Evolutionary conservation across 2,113 vertebrate species (phyloP).

Genomic region (Todiramphus chloris): DNA sequence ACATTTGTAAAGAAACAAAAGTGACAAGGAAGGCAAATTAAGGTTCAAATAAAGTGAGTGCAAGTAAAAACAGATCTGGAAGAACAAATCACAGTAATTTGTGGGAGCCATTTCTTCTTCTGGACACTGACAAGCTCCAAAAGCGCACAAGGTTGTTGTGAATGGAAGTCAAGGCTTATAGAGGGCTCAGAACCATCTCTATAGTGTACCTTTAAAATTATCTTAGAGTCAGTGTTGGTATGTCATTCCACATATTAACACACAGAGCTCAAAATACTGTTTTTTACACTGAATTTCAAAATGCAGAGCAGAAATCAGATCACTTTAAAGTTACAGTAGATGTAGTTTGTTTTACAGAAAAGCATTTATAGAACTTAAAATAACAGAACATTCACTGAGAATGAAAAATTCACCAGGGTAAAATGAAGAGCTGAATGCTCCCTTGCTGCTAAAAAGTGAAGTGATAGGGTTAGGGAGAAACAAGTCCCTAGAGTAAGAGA

Average conservation of each 20-base stretch:
- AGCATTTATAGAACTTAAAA: neutral
- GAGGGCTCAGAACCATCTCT: neutral
- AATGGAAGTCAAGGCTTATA: neutral
- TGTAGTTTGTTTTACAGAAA: neutral
- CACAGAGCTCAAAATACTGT: neutral
- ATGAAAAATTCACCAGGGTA: neutral
- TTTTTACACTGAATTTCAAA: neutral
- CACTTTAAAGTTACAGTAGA: neutral
- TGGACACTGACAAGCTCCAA: neutral
- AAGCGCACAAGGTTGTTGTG: neutral
- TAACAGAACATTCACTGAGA: neutral
- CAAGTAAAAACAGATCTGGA: neutral
- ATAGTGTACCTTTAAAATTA: neutral
- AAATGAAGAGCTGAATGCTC: neutral
- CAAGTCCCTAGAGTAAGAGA: neutral
- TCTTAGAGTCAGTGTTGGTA: neutral
- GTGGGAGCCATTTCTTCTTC: neutral
- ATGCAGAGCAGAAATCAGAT: neutral
- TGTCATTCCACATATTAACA: neutral
- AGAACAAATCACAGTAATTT: neutral
- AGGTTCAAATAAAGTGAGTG: neutral
- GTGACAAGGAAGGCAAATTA: neutral
- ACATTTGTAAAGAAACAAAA: neutral
- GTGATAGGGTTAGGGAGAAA: neutral
- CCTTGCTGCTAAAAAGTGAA: neutral